Evolutionary conservation across 1,140 invertebrate species (phyloP).

Genomic region (Anastrepha obliqua): DNA sequence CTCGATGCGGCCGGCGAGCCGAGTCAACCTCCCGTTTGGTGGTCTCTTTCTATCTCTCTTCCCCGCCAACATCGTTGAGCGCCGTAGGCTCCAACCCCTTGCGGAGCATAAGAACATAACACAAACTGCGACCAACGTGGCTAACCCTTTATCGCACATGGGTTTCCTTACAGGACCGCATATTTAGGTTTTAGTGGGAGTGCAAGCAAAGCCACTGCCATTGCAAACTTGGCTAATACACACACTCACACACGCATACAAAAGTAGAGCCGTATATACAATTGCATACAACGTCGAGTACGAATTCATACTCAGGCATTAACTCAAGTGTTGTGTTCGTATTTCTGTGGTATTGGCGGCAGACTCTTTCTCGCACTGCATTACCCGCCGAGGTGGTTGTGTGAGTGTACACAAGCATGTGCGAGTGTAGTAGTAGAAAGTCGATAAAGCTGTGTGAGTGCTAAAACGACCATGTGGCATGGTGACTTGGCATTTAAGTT

Average conservation of each 20-base stretch:
- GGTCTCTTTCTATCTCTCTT: constrained; percentile 14
- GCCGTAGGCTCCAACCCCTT: not conserved
- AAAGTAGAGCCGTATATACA: not conserved
- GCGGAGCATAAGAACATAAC: constrained; percentile 69
- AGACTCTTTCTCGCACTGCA: constrained; percentile 31
- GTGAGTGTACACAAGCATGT: not conserved
- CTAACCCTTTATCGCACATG: constrained; percentile 75
- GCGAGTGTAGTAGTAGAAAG: not conserved
- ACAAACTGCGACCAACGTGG: constrained; percentile 74
- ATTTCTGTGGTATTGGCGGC: constrained; percentile 26
- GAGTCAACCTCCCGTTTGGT: not conserved
- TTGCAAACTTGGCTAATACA: constrained; percentile 59
- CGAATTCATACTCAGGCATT: constrained; percentile 6
- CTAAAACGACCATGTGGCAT: no score
- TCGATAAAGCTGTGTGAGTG: not conserved
- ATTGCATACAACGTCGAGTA: not conserved
- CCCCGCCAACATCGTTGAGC: not conserved
- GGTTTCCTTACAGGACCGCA: constrained; percentile 75
- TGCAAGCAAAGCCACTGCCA: constrained; percentile 60
- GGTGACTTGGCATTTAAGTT: no score
- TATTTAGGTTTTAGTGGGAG: constrained; percentile 73
- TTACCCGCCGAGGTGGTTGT: not conserved
- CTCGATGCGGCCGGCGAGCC: not conserved
- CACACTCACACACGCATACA: constrained; percentile 36
- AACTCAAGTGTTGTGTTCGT: constrained; percentile 27